Percentiles rank a stretch among this genome's conserved stretches.
Evolutionary conservation across 2,113 vertebrate genomes (phyloP).

Genomic region (Nipponia nippon): DNA sequence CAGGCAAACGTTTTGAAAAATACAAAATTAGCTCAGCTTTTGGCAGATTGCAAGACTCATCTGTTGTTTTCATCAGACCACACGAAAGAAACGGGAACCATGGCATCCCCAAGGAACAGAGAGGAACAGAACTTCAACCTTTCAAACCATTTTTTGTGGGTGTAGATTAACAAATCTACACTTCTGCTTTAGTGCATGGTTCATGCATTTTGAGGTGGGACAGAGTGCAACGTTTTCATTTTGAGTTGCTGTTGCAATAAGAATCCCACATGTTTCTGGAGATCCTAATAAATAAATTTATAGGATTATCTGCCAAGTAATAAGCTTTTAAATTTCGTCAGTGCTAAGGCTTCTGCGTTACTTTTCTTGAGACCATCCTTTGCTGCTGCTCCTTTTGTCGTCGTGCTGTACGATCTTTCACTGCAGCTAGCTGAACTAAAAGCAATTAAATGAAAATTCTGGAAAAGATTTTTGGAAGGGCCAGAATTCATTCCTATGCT

Average conservation of each 20-base stretch:
- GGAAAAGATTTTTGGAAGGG: neutral
- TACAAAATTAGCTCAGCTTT: slow-evolving; percentile 4
- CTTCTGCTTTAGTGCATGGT: neutral
- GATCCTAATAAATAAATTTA: neutral
- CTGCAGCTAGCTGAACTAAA: neutral
- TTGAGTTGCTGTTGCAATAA: neutral
- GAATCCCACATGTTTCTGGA: neutral
- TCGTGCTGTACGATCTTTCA: neutral
- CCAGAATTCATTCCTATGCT: neutral
- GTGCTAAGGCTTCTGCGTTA: neutral
- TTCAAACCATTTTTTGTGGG: neutral
- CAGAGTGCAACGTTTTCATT: neutral
- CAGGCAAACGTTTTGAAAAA: neutral
- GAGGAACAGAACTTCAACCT: neutral
- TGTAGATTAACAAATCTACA: neutral
- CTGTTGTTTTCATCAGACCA: neutral
- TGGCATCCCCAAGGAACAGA: neutral
- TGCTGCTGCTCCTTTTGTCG: neutral
- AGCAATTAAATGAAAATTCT: neutral
- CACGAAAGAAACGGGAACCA: neutral
- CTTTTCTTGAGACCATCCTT: neutral
- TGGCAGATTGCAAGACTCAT: neutral
- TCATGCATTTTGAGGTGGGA: neutral
- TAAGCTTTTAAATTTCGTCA: neutral
- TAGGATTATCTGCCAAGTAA: neutral